Percentiles rank a stretch among this genome's conserved stretches.
These are phyloP conservation scores for Campoplex capitator DNA, from an alignment of 2,888 invertebrate genomes.

Conservation along the genomic window DNA sequence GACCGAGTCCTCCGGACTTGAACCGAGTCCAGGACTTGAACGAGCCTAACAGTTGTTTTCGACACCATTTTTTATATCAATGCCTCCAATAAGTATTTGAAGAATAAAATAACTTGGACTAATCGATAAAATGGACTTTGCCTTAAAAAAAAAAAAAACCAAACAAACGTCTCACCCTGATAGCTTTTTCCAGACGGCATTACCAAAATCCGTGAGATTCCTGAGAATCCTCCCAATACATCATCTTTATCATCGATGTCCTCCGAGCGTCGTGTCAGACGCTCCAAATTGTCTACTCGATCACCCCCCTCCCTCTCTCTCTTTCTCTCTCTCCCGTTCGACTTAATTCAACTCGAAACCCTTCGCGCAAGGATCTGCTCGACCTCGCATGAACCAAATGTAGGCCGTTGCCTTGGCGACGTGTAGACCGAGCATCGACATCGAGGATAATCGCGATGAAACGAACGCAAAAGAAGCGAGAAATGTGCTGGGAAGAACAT, in stretches of 20 bases:
- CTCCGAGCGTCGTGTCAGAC: slow-evolving; percentile 9
- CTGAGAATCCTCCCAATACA: background rate
- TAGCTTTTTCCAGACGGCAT: background rate
- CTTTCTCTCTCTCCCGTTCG: slow-evolving; percentile 26
- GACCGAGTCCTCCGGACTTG: background rate
- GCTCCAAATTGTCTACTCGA: slow-evolving; percentile 33
- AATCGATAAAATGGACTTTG: background rate
- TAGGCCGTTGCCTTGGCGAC: slow-evolving; percentile 80
- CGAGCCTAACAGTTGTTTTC: background rate
- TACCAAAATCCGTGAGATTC: background rate
- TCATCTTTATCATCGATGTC: slow-evolving; percentile 18
- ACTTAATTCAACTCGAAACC: slow-evolving; percentile 39
- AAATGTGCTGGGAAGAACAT: slow-evolving; percentile 30
- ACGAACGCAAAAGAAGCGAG: slow-evolving; percentile 46
- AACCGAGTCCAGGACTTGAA: background rate
- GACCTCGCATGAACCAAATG: slow-evolving; percentile 71
- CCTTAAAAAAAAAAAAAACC: background rate
- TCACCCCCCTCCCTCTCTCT: slow-evolving; percentile 12
- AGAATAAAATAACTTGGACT: background rate
- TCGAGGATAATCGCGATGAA: slow-evolving; percentile 64
- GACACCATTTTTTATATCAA: background rate
- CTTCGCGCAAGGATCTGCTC: slow-evolving; percentile 44
- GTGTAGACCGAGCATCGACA: slow-evolving; percentile 72
- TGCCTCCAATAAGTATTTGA: background rate
- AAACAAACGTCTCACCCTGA: background rate